Evolutionary conservation across 1,140 invertebrate genomes (phyloP), one percentile per base, ranked within the genome.

Genomic region (Episyrphus balteatus): DNA sequence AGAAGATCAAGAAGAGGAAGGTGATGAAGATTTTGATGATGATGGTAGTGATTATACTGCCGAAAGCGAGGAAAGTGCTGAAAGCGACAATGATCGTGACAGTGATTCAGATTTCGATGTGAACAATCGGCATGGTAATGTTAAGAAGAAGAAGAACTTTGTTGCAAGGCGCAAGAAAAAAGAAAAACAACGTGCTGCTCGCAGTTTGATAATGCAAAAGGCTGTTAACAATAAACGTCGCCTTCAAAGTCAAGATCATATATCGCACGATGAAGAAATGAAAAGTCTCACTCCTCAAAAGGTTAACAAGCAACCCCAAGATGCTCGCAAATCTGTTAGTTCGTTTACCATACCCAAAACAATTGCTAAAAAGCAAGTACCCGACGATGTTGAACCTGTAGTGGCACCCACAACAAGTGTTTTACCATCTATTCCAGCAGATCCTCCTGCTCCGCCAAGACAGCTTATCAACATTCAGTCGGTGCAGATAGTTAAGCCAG

Each of bases 21-120:
- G 48, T 33, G 59, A 61, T 12, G 56, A 64, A 49, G 51, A 58
- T 50, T 61, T 58, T 11, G 69, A 72, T 36, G 64, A 60, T n/a
- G 61, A 70, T 49, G 46, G 63, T 5, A 61, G 60, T 48, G 61
- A 64, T 13, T 50, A 49, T 17, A 50, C 34, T 21, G 39, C 8
- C 2, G 21, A 40, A 44, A 58, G 53, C 36, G 53, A 63, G n/a
- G 56, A 47, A 9, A 55, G 56, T 11, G 58, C 51, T n/a, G 55
- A 61, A 19, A 57, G 55, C 3, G 63, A 69, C 47, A 62, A 69
- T 54, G 69, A 68, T 52, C 58, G 56, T 14, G 62, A 66, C 31
- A 66, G 61, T 47, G 57, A 70, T 52, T 58, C 63, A 42, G 67
- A 69, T 48, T 59, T 67, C 44, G 53, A 59, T 43, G 58, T 63